A percentile compares a stretch with the other conserved stretches of the same genome.
Conservation (phyloP, 1,140 invertebrate genomes). For the Colletes gigas region DNA sequence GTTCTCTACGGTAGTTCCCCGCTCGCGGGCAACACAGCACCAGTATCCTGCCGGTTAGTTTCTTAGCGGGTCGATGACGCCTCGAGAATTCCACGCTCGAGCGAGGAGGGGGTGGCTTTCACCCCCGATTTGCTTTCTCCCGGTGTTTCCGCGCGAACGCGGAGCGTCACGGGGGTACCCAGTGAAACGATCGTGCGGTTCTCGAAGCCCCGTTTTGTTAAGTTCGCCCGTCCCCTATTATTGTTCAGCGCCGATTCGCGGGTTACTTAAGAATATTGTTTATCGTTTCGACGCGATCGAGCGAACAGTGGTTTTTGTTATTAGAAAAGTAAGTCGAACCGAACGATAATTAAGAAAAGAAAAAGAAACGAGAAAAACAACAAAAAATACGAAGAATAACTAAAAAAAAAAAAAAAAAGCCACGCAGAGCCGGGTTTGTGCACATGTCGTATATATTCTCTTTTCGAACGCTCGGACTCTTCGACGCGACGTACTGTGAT, state of each 20-base stretch:
- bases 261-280: conserved; percentile 34
- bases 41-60: conserved; percentile 20
- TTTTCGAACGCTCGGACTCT: conserved; percentile 21
- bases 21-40: background rate
- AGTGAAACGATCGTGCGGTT: conserved; percentile 24
- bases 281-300: conserved; percentile 14
- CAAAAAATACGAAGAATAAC: background rate
- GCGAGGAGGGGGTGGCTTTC: background rate
- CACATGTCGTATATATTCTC: conserved; percentile 11
- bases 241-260: conserved; percentile 22
- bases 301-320: conserved; percentile 22
- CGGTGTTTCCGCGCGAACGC: background rate
- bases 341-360: background rate
- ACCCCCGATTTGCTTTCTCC: background rate
- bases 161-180: background rate
- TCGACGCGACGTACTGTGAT: conserved; percentile 44
- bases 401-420: background rate
- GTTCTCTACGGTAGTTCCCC: conserved; percentile 8
- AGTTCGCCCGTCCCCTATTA: conserved; percentile 19
- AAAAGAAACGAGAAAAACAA: background rate
- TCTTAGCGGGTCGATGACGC: conserved; percentile 33
- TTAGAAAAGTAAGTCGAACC: conserved; percentile 6
- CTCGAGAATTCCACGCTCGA: conserved; percentile 29
- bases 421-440: conserved; percentile 45
- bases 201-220: conserved; percentile 22